Percentiles rank a stretch among this genome's conserved stretches.
phyloP scores from a whole-genome alignment of 2,113 vertebrate species.

The Junco hyemalis region DNA sequence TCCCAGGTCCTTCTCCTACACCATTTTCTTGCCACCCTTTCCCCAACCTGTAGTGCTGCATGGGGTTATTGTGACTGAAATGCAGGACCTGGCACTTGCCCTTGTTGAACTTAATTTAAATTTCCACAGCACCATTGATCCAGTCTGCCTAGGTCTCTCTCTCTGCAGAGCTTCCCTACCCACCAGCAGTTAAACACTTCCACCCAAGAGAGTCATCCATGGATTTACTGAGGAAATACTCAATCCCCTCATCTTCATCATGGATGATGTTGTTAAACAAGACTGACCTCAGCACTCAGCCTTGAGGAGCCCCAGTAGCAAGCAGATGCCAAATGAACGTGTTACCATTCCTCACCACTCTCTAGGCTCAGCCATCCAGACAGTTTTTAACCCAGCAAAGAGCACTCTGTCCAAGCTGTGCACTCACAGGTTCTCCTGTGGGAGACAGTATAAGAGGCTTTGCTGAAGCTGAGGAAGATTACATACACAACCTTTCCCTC shows the following conservation, averaged over 20 bases:
- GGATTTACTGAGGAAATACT: neutral
- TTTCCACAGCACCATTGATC: neutral
- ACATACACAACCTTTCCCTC: neutral
- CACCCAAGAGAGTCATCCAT: too few relatives aligned
- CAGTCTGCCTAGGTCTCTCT: neutral
- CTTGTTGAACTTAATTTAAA: neutral
- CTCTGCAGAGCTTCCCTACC: neutral
- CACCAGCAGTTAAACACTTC: neutral
- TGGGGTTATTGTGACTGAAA: neutral
- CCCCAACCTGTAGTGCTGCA: neutral
- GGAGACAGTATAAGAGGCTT: neutral
- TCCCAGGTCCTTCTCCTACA: neutral
- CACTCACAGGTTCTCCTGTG: neutral
- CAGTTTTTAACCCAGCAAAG: neutral
- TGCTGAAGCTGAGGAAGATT: neutral
- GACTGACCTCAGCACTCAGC: too few relatives aligned
- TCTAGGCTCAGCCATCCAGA: neutral
- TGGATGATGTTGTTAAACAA: neutral
- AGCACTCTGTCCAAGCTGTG: neutral
- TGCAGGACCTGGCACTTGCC: neutral
- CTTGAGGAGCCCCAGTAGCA: too few relatives aligned
- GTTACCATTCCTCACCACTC: neutral
- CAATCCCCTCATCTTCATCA: neutral
- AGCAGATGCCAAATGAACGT: neutral
- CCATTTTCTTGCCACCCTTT: neutral